Evolutionary conservation across 2,888 invertebrate species (phyloP).

Genomic region (Leucoptera coffeella): DNA sequence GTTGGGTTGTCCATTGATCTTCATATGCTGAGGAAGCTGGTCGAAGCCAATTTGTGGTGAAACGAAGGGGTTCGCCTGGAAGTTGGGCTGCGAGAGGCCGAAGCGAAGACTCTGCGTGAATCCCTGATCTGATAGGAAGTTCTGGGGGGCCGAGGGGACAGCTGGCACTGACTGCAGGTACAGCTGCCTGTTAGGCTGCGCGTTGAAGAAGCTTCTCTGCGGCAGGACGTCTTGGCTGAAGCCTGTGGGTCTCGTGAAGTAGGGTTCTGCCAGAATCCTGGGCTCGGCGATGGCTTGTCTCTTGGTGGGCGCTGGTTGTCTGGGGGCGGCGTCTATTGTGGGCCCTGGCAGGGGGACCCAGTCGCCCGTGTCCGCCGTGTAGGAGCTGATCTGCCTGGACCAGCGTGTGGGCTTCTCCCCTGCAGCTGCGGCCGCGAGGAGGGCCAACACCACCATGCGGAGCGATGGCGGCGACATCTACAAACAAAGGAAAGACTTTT

Average conservation of each 20-base stretch:
- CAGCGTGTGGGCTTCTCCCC: slow-evolving; percentile 31
- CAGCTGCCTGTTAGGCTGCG: slow-evolving; percentile 25
- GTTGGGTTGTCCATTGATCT: no score
- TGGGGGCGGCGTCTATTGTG: slow-evolving; percentile 14
- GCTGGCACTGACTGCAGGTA: slow-evolving; percentile 31
- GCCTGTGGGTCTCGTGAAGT: slow-evolving; percentile 16
- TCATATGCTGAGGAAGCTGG: slow-evolving; percentile 10
- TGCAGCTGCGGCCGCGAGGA: slow-evolving; percentile 17
- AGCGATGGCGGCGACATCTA: slow-evolving; percentile 31
- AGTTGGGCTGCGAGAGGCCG: slow-evolving; percentile 31
- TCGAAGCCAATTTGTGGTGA: slow-evolving; percentile 28
- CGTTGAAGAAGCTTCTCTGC: slow-evolving; percentile 21
- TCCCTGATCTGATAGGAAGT: slow-evolving; percentile 33
- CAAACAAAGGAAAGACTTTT: slow-evolving; percentile 7
- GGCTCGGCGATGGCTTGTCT: slow-evolving; percentile 41
- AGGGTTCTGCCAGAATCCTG: slow-evolving; percentile 32
- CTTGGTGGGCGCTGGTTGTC: slow-evolving; percentile 12
- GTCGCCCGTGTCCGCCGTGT: slow-evolving; percentile 37
- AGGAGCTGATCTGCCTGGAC: slow-evolving; percentile 43
- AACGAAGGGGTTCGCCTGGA: slow-evolving; percentile 30
- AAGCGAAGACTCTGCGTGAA: slow-evolving; percentile 36
- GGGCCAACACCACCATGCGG: slow-evolving; percentile 16
- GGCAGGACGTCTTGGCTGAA: slow-evolving; percentile 26
- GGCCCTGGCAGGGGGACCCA: slow-evolving; percentile 37
- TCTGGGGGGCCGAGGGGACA: slow-evolving; percentile 39